Evolutionary conservation across 2,888 invertebrate genomes (phyloP).

Genomic region (Cryptocheilus praepositus): DNA sequence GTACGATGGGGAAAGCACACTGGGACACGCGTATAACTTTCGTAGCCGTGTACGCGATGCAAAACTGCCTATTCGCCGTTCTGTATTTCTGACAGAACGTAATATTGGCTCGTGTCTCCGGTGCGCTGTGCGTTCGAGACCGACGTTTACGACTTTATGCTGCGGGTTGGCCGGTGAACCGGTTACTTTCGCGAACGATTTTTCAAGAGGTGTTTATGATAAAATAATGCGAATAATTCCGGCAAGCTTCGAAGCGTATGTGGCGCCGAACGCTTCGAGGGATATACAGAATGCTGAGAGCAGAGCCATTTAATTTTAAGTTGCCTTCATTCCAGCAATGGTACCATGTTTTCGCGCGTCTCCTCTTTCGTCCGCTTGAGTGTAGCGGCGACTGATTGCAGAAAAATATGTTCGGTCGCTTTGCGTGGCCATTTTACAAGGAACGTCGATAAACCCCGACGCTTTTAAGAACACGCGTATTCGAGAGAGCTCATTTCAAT

Average conservation of each 20-base stretch:
- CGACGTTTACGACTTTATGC: conserved; percentile 42
- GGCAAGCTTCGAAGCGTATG: conserved; percentile 16
- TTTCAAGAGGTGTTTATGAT: conserved; percentile 33
- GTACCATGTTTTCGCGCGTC: too few species aligned
- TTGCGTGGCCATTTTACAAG: too few species aligned
- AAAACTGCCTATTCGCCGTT: conserved; percentile 25
- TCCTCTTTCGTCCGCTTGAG: too few species aligned
- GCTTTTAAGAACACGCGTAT: too few species aligned
- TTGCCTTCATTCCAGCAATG: too few species aligned
- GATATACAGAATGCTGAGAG: conserved; percentile 25
- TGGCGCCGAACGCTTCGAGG: conserved; percentile 8
- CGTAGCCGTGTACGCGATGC: not conserved
- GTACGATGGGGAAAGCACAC: not conserved
- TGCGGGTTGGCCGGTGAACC: conserved; percentile 26
- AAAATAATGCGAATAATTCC: conserved; percentile 47
- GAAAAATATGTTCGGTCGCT: too few species aligned
- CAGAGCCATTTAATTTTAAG: conserved; percentile 1
- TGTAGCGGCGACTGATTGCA: too few species aligned
- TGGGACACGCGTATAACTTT: conserved; percentile 3
- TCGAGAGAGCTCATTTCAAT: too few species aligned
- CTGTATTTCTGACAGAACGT: conserved; percentile 40
- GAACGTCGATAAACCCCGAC: too few species aligned
- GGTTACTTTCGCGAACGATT: conserved; percentile 49
- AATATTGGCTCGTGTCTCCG: conserved; percentile 39
- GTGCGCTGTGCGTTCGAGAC: conserved; percentile 21